phyloP scores from a whole-genome alignment of 30 jellyfish, hydroid and myxozoan species.

The Aurelia sp. region DNA sequence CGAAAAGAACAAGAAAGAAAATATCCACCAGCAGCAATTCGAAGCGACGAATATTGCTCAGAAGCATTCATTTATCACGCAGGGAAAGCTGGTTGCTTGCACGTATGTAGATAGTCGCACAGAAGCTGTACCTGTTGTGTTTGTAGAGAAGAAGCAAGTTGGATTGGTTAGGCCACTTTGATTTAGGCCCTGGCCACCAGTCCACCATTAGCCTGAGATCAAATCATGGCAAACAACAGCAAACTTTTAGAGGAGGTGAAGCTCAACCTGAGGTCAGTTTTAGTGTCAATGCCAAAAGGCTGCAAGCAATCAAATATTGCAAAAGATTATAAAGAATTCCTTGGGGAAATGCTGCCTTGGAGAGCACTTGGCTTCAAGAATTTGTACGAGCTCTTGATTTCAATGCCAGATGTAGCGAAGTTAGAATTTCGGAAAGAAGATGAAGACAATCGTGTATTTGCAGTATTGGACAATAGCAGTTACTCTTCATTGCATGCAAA shows the following conservation, averaged over 20 bases:
- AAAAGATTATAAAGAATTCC: constrained; percentile 52
- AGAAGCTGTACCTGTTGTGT: no score
- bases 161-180: no score
- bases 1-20: no score
- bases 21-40: no score
- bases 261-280: constrained; percentile 33
- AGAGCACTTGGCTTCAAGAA: constrained; percentile 56
- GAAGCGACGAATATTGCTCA: no score
- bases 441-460: constrained; percentile 81
- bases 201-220: not conserved
- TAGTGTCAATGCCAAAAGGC: constrained; percentile 51
- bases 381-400: constrained; percentile 68
- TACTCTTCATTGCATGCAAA: constrained; percentile 82
- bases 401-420: constrained; percentile 81
- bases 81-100: no score
- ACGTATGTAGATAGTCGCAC: no score
- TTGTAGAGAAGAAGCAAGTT: no score
- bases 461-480: constrained; percentile 61
- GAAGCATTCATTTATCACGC: no score
- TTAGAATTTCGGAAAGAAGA: constrained; percentile 70
- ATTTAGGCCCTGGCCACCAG: no score
- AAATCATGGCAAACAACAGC: constrained; percentile 3
- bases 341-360: constrained; percentile 70
- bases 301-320: constrained; percentile 41
- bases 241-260: constrained; percentile 42